phyloP scores from a whole-genome alignment of 2,888 invertebrate genomes.

The Protodeltote pygarga region DNA sequence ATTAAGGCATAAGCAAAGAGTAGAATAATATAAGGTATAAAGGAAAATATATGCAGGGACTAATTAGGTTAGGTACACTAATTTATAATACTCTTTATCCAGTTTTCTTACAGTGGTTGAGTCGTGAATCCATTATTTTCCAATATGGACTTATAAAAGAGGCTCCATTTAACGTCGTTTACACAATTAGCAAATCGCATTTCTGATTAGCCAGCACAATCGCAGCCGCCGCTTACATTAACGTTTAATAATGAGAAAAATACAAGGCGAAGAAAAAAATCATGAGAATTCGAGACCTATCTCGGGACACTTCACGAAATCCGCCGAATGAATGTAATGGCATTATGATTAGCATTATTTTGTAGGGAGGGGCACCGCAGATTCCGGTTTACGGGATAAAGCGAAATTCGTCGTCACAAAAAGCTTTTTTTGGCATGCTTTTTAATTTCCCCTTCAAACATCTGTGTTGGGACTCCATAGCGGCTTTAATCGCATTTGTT shows the following conservation, averaged over 20 bases:
- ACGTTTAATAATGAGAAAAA: constrained; percentile 73
- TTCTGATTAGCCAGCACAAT: constrained; percentile 62
- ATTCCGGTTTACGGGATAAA: constrained; percentile 85
- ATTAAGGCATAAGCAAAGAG: no score
- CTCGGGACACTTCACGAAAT: constrained; percentile 81
- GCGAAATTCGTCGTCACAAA: constrained; percentile 80
- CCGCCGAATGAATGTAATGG: constrained; percentile 84
- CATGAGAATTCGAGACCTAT: constrained; percentile 69
- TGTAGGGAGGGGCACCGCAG: constrained; percentile 74
- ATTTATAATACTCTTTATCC: background rate
- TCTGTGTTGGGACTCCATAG: constrained; percentile 75
- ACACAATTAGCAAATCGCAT: constrained; percentile 59
- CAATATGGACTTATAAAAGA: constrained; percentile 15
- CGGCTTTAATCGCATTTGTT: constrained; percentile 83
- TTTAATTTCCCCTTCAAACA: constrained; percentile 78
- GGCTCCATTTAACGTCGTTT: constrained; percentile 33
- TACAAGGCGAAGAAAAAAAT: constrained; percentile 69
- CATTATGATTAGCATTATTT: constrained; percentile 86
- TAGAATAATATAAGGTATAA: no score
- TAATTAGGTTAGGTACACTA: no score
- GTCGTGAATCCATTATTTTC: constrained; percentile 8
- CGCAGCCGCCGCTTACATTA: constrained; percentile 68
- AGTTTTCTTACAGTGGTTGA: background rate
- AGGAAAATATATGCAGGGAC: no score
- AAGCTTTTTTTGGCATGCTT: constrained; percentile 68